These are phyloP conservation scores for Alethe castanea DNA, from an alignment of 2,113 vertebrate genomes.

Conservation along the genomic window DNA sequence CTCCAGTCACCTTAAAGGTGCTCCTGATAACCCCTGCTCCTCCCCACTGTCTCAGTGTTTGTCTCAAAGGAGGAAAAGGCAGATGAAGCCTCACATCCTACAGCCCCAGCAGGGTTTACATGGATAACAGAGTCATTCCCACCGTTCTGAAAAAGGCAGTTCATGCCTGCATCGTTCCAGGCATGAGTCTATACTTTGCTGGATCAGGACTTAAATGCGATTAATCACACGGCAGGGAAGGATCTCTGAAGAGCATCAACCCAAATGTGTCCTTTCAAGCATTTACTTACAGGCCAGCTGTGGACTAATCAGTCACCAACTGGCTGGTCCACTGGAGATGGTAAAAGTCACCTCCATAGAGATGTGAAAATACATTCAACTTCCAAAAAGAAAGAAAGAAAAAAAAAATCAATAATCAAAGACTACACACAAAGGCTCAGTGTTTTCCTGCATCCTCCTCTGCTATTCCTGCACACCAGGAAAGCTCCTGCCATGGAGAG, in stretches of 20 bases:
- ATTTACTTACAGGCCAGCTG: conserved; percentile 63
- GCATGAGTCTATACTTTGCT: conserved; percentile 33
- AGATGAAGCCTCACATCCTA: background rate
- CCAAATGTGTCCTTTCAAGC: conserved; percentile 65
- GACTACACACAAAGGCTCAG: background rate
- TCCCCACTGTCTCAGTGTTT: background rate
- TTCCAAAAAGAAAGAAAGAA: background rate
- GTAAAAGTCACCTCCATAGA: conserved; percentile 58
- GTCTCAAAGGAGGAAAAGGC: background rate
- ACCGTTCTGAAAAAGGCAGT: background rate
- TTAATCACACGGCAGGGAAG: conserved; percentile 66
- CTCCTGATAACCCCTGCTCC: background rate
- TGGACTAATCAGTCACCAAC: conserved; percentile 66
- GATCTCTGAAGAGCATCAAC: conserved; percentile 57
- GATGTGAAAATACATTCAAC: background rate
- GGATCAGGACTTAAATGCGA: conserved; percentile 54
- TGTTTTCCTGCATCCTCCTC: background rate
- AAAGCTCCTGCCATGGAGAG: background rate
- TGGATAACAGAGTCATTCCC: background rate
- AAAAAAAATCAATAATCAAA: conserved; percentile 16
- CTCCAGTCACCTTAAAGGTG: background rate
- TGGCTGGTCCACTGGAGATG: conserved; percentile 53
- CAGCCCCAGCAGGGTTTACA: background rate
- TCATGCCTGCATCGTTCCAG: background rate
- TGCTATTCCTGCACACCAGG: background rate